These are phyloP conservation scores for Upupa epops DNA, from an alignment of 2,113 vertebrate genomes.

Conservation along the genomic window DNA sequence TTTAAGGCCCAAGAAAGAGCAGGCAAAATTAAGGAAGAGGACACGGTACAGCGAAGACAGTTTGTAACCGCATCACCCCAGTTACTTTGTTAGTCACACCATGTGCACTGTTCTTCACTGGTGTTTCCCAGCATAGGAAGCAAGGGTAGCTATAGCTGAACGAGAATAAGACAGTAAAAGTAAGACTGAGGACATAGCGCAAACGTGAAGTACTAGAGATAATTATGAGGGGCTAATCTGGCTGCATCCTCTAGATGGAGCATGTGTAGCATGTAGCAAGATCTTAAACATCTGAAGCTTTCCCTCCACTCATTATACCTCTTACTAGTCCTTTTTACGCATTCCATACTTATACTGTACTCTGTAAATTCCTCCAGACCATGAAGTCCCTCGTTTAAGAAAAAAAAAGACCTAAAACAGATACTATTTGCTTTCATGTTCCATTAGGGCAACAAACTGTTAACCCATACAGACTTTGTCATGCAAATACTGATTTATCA, in stretches of 20 bases:
- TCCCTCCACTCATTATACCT: background rate
- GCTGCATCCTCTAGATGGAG: conserved; percentile 21
- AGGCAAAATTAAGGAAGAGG: background rate
- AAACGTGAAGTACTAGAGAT: background rate
- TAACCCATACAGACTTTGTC: background rate
- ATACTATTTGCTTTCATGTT: background rate
- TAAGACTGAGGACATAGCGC: background rate
- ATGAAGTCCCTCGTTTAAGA: background rate
- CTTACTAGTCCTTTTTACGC: background rate
- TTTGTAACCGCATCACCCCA: background rate
- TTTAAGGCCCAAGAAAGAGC: background rate
- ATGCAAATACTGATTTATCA: background rate
- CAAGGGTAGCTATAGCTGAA: background rate
- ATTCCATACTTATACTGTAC: background rate
- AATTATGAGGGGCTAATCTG: background rate
- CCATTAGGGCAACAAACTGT: background rate
- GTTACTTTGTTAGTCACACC: background rate
- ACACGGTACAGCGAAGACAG: background rate
- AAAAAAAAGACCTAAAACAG: background rate
- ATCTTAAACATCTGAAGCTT: background rate
- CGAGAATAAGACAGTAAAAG: background rate
- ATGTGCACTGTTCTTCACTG: background rate
- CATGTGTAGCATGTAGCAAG: background rate
- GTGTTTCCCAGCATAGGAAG: background rate
- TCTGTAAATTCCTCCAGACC: background rate